Evolutionary conservation across 2,113 vertebrate species (phyloP), one percentile per base, ranked within the genome.

Genomic region (Eleginops maclovinus): DNA sequence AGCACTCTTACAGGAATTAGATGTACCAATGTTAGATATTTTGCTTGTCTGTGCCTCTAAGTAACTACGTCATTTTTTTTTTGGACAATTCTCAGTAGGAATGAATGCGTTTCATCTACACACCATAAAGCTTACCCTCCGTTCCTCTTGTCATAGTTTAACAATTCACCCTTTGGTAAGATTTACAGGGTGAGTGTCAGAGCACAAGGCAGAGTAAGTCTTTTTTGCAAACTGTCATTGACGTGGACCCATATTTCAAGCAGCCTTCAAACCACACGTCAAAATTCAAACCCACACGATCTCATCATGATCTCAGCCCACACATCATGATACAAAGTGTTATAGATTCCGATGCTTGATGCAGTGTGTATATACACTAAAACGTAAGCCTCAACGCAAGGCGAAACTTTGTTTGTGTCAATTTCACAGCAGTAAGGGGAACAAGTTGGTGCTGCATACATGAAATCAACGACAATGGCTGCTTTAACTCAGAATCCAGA

Each of bases 221-320:
- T 75, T 59, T 70, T 62, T 76, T 19, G 21, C 54, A 43, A 75
- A 64, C 73, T 85, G 77, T 88, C 81, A 71, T 70, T 3, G n/a
- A 73, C 31, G 47, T 16, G 40, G 44, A 67, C 36, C 75, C 69
- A 86, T 75, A 82, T 87, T 90, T 91, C 81, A 86, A 61, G 75
- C 79, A 74, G 76, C 55, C 60, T 61, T 78, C 13, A 56, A 83
- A 86, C 87, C 82, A 31, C 86, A 90, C 73, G 69, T 87, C 70
- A 53, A 62, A 64, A 61, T 63, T 74, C 63, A 26, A 85, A 82
- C 26, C 88, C 87, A 82, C 80, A 84, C 65, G n/a, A n/a, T n/a
- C n/a, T n/a, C n/a, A 61, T 75, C 75, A 75, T 68, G 83, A 78
- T 82, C 82, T 85, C 83, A 86, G 88, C 84, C 84, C 84, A 89